Evolutionary conservation across 2,113 vertebrate species (phyloP).

Genomic region (Heloderma charlesbogerti): DNA sequence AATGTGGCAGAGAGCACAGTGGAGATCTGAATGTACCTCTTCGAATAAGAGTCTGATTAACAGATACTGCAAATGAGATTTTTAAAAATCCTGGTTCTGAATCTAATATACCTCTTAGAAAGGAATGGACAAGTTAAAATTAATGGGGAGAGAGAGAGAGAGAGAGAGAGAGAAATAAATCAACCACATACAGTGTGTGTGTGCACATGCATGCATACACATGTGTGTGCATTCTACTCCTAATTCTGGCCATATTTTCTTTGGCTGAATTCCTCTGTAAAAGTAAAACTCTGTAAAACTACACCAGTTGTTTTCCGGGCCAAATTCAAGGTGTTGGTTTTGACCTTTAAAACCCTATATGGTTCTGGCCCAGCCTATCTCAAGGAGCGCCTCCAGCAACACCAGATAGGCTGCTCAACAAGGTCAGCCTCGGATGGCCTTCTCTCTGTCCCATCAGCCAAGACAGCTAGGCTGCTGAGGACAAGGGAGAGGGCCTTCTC

Average conservation of each 20-base stretch:
- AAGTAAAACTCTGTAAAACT: too few relatives aligned
- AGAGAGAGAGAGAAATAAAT: neutral
- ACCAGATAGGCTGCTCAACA: too few relatives aligned
- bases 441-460: too few relatives aligned
- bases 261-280: too few relatives aligned
- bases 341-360: too few relatives aligned
- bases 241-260: neutral
- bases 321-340: too few relatives aligned
- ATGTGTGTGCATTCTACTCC: neutral
- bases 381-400: too few relatives aligned
- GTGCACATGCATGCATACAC: neutral
- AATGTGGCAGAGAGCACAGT: neutral
- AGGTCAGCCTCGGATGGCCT: too few relatives aligned
- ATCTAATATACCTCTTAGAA: neutral
- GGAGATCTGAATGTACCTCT: conserved; percentile 4
- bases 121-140: neutral
- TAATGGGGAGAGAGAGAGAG: neutral
- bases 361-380: too few relatives aligned
- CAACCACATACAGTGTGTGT: neutral
- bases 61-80: neutral
- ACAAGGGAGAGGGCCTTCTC: too few relatives aligned
- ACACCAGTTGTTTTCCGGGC: too few relatives aligned
- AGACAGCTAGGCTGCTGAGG: too few relatives aligned
- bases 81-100: neutral
- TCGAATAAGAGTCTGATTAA: neutral